Percentiles rank a stretch among this genome's conserved stretches.
Evolutionary conservation across 2,113 vertebrate species (phyloP).

Genomic region (Ardeotis arabs): DNA sequence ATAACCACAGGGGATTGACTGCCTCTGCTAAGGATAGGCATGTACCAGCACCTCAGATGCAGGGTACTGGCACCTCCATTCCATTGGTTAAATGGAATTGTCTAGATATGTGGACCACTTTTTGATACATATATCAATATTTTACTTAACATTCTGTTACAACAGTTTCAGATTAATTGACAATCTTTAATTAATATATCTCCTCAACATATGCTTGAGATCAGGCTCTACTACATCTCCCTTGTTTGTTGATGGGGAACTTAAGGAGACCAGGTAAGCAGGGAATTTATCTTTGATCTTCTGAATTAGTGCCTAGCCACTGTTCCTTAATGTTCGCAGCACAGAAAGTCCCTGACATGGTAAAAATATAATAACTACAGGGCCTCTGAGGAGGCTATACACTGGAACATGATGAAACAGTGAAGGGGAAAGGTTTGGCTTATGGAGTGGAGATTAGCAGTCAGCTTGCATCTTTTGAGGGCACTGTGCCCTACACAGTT

Average conservation of each 20-base stretch:
- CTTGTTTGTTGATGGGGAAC: not conserved
- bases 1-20: not conserved
- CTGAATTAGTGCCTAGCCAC: not conserved
- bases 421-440: not conserved
- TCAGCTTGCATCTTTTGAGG: not conserved
- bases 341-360: not conserved
- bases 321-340: not conserved
- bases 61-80: not conserved
- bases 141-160: not conserved
- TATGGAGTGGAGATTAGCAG: not conserved
- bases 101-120: not conserved
- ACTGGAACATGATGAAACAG: not conserved
- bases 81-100: not conserved
- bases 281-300: not conserved
- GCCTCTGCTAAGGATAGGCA: not conserved
- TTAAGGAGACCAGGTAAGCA: not conserved
- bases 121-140: not conserved
- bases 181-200: not conserved
- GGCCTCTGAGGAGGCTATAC: not conserved
- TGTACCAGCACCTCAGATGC: not conserved
- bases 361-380: not conserved
- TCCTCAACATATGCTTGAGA: not conserved
- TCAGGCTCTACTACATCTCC: not conserved
- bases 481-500: rapidly evolving
- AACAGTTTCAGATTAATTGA: not conserved